phyloP scores from a whole-genome alignment of 2,888 invertebrate species.

The Nomada flava region DNA sequence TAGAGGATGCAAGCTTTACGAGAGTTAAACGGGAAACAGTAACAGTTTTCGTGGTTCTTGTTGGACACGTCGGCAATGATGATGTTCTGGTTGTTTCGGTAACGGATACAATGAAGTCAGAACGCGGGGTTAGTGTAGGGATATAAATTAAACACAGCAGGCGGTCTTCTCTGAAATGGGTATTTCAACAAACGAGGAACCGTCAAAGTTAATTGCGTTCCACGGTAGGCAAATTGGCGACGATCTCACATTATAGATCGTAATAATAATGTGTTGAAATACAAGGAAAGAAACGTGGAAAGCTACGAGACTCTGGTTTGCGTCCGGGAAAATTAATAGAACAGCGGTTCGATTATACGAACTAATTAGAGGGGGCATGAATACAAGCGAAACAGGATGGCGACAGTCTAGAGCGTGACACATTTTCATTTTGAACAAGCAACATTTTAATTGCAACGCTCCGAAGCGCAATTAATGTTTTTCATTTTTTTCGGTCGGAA shows the following conservation, averaged over 20 bases:
- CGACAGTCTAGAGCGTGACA: slow-evolving; percentile 42
- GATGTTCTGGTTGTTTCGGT: neutral
- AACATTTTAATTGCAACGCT: slow-evolving; percentile 58
- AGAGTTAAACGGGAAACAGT: neutral
- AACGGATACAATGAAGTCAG: neutral
- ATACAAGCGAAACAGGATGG: slow-evolving; percentile 17
- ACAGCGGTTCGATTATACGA: slow-evolving; percentile 46
- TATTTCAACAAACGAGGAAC: slow-evolving; percentile 11
- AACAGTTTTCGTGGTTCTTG: neutral
- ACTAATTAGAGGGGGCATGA: slow-evolving; percentile 49
- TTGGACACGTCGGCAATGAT: neutral
- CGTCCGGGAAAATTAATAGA: slow-evolving; percentile 34
- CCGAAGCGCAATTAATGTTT: slow-evolving; percentile 57
- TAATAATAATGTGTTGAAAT: slow-evolving; percentile 25
- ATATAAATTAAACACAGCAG: neutral
- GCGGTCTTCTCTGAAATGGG: slow-evolving; percentile 4
- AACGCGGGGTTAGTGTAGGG: neutral
- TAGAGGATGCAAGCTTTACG: neutral
- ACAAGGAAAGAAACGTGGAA: neutral
- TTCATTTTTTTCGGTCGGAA: slow-evolving; percentile 54
- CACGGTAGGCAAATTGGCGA: neutral
- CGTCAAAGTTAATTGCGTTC: slow-evolving; percentile 17
- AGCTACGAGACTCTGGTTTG: neutral
- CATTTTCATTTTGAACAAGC: slow-evolving; percentile 50
- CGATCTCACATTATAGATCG: slow-evolving; percentile 6